Conservation (phyloP, 2,797 vertebrate species). For the Gymnothorax javanicus region DNA sequence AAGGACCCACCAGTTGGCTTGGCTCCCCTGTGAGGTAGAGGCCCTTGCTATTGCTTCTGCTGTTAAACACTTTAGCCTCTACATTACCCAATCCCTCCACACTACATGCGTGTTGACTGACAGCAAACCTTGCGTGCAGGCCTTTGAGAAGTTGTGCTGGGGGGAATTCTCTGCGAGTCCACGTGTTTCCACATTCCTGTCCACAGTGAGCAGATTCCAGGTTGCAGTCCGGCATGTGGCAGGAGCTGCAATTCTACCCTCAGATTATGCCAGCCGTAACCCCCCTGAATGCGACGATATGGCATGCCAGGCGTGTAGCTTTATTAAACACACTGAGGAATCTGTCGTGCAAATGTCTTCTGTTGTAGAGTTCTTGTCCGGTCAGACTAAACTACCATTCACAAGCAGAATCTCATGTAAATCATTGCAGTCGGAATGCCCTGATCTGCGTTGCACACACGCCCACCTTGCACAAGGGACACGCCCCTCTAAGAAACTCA, state of each 20-base stretch:
- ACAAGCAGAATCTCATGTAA: not conserved
- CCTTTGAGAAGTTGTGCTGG: constrained; percentile 13
- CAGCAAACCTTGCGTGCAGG: constrained; percentile 3
- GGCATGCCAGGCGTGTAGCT: constrained; percentile 10
- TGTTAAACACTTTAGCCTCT: constrained; percentile 9
- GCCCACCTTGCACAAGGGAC: no score
- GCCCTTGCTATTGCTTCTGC: constrained; percentile 11
- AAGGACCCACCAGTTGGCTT: not conserved
- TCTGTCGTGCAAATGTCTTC: not conserved
- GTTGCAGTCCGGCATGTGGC: not conserved
- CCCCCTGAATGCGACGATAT: not conserved
- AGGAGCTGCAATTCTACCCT: not conserved
- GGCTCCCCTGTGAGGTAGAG: constrained; percentile 17
- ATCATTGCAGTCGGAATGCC: not conserved
- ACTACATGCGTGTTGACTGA: not conserved
- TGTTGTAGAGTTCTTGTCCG: not conserved
- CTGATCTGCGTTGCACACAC: not conserved
- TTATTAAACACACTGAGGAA: no score
- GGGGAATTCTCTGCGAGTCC: constrained; percentile 15
- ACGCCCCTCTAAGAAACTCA: no score
- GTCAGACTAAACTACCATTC: not conserved
- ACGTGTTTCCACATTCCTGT: constrained; percentile 15
- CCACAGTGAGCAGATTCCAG: not conserved
- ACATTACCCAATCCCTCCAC: constrained; percentile 2
- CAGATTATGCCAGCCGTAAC: not conserved